Percentiles rank a stretch among this genome's conserved stretches.
phyloP scores from a whole-genome alignment of 1,140 invertebrate species.

The Pinna nobilis region DNA sequence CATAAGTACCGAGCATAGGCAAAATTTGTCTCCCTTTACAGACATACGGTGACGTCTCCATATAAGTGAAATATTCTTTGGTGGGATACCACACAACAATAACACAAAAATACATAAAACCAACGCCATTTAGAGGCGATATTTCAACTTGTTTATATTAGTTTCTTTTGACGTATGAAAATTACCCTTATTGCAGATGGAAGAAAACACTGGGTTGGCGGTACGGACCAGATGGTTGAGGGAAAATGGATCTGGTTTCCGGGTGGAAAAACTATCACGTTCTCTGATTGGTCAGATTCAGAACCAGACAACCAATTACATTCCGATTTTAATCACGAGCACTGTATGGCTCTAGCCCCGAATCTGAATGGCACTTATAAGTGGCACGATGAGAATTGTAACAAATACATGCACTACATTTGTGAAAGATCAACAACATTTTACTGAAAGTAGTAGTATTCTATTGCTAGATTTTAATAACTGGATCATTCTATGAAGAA shows the following conservation, averaged over 20 bases:
- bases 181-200: slow-evolving; percentile 5
- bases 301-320: slow-evolving; percentile 5
- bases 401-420: background rate
- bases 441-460: no score
- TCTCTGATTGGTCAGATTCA: background rate
- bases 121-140: no score
- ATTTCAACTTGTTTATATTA: no score
- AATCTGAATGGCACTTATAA: background rate
- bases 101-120: no score
- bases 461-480: no score
- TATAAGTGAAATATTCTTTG: no score
- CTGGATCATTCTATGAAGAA: no score
- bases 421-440: slow-evolving; percentile 2
- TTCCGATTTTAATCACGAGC: background rate
- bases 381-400: slow-evolving; percentile 16
- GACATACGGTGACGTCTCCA: no score
- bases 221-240: background rate
- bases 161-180: no score
- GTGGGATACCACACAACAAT: no score
- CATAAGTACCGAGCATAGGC: no score
- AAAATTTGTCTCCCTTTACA: no score
- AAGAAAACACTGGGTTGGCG: slow-evolving; percentile 10
- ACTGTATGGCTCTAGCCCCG: background rate
- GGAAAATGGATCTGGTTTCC: slow-evolving; percentile 6
- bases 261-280: background rate